Evolutionary conservation across 2,888 invertebrate species (phyloP), one percentile per base, ranked within the genome.

Genomic region (Osmoderma eremita): DNA sequence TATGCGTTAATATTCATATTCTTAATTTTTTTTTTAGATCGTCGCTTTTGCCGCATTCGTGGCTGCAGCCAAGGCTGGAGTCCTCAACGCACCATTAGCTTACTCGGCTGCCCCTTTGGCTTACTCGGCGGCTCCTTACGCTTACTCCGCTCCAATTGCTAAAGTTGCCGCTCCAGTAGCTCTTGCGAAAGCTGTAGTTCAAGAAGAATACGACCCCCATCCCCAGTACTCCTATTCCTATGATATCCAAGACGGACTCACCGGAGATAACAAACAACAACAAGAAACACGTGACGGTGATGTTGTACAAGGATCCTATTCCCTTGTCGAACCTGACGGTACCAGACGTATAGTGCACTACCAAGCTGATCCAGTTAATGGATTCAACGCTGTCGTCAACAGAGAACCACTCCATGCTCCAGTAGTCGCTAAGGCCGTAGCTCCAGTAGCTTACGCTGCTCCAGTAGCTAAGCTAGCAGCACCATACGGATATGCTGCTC

Each of bases 341-440:
- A 84, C 83, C 61, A 79, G 83, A 66, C 82, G 85, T 68, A 77
- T 82, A 74, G 85, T 85, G 13, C 84, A 85, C 75, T 85, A 85
- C 76, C 82, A 83, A 48, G 87, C 87, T 15, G 87, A 87, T 74
- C 85, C 87, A 24, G 82, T 84, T 64, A 86, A 87, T 72, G 87
- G 87, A 1, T 88, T 88, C 81, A 87, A 87, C 78, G 88, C 87
- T 8, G 85, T 87, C 45, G 88, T 88, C 0, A 86, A 86, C 80
- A 85, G 85, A 74, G 87, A 86, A 70, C 86, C 88, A 50, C 74
- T 71, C 18, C 84, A 73, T 39, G 75, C 73, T 38, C 72, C 74
- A 49, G 72, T 71, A 10, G 70, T 75, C 10, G 72, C 74, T 71
- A 84, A 84, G 71, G 84, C 84, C 18, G 36, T 68, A 15, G 73